These are phyloP conservation scores for Sminthopsis crassicaudata DNA, from an alignment of 2,113 vertebrate species.

Conservation along the genomic window DNA sequence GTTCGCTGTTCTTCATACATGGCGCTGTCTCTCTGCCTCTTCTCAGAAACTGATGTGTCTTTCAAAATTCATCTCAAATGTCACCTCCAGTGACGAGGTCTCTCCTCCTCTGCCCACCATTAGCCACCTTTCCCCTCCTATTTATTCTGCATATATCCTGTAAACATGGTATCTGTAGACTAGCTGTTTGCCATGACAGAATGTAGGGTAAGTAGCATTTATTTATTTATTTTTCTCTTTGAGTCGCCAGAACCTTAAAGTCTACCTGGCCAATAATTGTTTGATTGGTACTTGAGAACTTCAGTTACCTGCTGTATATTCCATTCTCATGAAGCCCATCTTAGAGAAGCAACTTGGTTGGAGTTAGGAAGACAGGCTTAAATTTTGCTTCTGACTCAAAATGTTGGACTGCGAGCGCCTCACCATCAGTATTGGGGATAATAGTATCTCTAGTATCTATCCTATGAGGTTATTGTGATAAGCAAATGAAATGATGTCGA, in stretches of 20 bases:
- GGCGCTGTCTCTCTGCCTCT: background rate
- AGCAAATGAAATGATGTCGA: background rate
- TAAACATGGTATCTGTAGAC: background rate
- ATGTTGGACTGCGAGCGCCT: background rate
- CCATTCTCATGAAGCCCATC: background rate
- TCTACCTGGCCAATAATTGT: background rate
- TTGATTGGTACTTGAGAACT: background rate
- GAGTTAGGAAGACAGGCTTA: background rate
- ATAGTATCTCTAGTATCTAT: background rate
- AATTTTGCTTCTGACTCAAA: background rate
- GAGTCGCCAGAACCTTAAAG: background rate
- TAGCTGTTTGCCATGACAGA: background rate
- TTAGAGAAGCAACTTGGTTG: background rate
- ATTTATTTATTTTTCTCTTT: background rate
- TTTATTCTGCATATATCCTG: background rate
- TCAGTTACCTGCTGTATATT: background rate
- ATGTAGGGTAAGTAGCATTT: background rate
- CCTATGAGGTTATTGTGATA: background rate
- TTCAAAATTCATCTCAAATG: background rate
- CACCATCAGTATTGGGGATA: background rate
- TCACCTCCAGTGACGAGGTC: background rate
- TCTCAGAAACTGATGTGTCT: background rate
- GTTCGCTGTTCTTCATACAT: background rate
- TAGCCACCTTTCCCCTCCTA: background rate
- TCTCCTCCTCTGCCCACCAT: background rate